Evolutionary conservation across 2,113 vertebrate species (phyloP), one percentile per base, ranked within the genome.

Genomic region (Prionailurus bengalensis): DNA sequence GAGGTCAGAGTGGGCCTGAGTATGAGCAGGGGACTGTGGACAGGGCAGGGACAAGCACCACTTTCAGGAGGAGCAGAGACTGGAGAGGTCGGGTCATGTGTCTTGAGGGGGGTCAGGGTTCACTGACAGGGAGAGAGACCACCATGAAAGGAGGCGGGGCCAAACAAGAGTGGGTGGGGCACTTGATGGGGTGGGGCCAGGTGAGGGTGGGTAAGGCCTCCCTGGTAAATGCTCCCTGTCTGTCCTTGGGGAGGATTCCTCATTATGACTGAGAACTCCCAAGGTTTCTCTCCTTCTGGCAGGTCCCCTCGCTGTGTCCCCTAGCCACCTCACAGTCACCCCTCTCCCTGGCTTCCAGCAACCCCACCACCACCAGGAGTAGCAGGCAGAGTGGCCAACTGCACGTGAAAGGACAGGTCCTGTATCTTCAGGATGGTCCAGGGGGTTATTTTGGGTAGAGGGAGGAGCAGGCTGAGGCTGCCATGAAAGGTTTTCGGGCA

Each of bases 401-500:
- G 73, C 27, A 21, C 17, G 5, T n/a, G 58, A 78, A 65, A 78
- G 8, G 88, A 51, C 31, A 27, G 55, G 19, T 65, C 39, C 23
- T 1, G 2, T 74, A 5, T 27, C 55, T 65, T 48, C 21, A n/a
- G 31, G 31, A 61, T 0, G 5, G 39, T 7, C 14, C 10, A 6
- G 31, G 5, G 21, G 42, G 48, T 90, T 65, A 29, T 36, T 78
- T n/a, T 27, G 73, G 19, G 42, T 29, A 29, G 13, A 7, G 7
- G 31, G 21, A 63, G 39, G 14, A 76, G 31, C 55, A 76, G 39
- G 13, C 31, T n/a, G 42, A 90, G 42, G 73, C 5, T 21, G 12
- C 55, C 4, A 1, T n/a, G 73, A 51, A 36, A n/a, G 39, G 31
- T 53, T 51, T 65, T 27, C 6, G 2, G 15, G 73, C 21, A 48